These are phyloP conservation scores for Asbolus verrucosus DNA, from an alignment of 1,140 invertebrate species.

Conservation along the genomic window DNA sequence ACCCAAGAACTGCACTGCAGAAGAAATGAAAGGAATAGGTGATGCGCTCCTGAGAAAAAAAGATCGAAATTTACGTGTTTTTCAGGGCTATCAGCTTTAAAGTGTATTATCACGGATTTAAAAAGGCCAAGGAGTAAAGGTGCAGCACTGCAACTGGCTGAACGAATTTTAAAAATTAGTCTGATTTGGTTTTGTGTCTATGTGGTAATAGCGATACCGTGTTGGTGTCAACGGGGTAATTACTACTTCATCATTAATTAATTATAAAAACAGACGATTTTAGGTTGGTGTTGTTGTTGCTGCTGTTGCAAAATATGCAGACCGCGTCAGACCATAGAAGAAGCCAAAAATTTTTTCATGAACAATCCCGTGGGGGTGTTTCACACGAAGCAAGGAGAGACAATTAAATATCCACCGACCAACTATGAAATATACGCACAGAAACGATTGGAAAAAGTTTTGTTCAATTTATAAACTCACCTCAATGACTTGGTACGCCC, in stretches of 20 bases:
- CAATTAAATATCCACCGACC: constrained; percentile 59
- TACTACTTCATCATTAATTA: too few relatives aligned
- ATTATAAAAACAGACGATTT: constrained; percentile 19
- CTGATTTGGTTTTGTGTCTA: constrained; percentile 61
- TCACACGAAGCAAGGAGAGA: constrained; percentile 51
- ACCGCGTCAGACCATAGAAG: constrained; percentile 58
- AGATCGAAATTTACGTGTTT: constrained; percentile 2
- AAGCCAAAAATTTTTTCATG: constrained; percentile 58
- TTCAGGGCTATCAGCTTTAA: too few relatives aligned
- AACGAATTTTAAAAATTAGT: constrained; percentile 53
- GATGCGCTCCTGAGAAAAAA: too few relatives aligned
- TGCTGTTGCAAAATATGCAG: constrained; percentile 60
- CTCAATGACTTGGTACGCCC: constrained; percentile 62
- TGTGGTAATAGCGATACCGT: constrained; percentile 60
- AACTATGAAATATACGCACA: constrained; percentile 62
- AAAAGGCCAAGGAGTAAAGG: constrained; percentile 51
- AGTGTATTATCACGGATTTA: constrained; percentile 58
- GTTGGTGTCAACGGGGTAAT: constrained; percentile 63
- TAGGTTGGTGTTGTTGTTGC: constrained; percentile 64
- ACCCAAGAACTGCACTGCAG: constrained; percentile 60
- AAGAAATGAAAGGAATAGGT: constrained; percentile 61
- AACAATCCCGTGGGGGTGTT: constrained; percentile 61
- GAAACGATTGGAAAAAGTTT: constrained; percentile 58
- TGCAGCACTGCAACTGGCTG: constrained; percentile 30
- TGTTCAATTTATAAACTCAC: constrained; percentile 55